These are phyloP conservation scores for Rhinella marina DNA, from an alignment of 2,797 vertebrate species.

Conservation along the genomic window DNA sequence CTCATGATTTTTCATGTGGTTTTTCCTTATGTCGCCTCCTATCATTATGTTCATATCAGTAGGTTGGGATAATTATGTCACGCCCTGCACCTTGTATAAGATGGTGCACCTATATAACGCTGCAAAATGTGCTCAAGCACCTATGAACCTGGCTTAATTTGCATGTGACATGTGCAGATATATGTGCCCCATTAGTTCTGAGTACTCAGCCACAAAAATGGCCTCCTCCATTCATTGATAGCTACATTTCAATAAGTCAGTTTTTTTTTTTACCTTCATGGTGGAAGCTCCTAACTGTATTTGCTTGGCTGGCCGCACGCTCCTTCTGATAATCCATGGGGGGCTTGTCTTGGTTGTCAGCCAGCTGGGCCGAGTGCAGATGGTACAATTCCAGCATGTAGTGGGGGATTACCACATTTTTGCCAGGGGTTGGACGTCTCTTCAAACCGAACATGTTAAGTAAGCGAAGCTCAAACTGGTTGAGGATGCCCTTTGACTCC, in stretches of 20 bases:
- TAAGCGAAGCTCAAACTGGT: conserved; percentile 92
- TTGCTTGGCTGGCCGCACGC: conserved; percentile 90
- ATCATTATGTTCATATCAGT: background rate
- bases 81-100: background rate
- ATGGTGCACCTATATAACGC: background rate
- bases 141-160: background rate
- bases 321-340: conserved; percentile 85
- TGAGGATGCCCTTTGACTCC: conserved; percentile 87
- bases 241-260: background rate
- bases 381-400: conserved; percentile 97
- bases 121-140: background rate
- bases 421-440: conserved; percentile 90
- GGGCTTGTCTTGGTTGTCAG: conserved; percentile 77
- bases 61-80: background rate
- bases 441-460: conserved; percentile 96
- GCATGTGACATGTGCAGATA: background rate
- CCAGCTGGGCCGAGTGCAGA: conserved; percentile 88
- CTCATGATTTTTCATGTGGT: background rate
- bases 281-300: conserved; percentile 97
- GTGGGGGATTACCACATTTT: conserved; percentile 88
- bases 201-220: background rate
- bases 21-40: background rate
- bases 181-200: background rate
- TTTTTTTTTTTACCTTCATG: conserved; percentile 90
- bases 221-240: background rate